Evolutionary conservation across 30 jellyfish, hydroid and myxozoan genomes (phyloP).

Genomic region (Turritopsis dohrnii): DNA sequence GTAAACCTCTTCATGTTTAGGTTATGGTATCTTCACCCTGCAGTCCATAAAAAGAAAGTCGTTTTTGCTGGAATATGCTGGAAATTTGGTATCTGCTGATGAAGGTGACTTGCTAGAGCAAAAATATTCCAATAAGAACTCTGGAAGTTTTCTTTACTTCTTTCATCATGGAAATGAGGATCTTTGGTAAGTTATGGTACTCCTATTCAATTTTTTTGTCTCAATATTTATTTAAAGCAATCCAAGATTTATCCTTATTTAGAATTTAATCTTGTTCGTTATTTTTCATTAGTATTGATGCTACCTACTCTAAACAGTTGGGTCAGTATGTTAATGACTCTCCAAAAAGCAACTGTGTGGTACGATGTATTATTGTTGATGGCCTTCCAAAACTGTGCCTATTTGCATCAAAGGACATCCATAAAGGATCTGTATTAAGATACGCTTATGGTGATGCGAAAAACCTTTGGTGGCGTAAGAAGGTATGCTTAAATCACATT

Average conservation of each 20-base stretch:
- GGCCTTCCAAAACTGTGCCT: background rate
- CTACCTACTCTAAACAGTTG: conserved; percentile 3
- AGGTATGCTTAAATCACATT: background rate
- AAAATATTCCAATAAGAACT: background rate
- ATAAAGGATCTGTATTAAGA: background rate
- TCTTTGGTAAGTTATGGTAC: background rate
- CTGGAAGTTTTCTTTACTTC: background rate
- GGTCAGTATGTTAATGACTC: conserved; percentile 15
- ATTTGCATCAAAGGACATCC: conserved; percentile 12
- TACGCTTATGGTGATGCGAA: conserved; percentile 9
- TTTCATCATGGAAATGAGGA: background rate
- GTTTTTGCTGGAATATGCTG: background rate
- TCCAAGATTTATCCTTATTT: background rate
- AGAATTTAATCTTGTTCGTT: background rate
- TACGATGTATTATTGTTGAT: conserved; percentile 1
- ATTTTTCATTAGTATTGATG: conserved; percentile 3
- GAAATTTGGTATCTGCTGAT: background rate
- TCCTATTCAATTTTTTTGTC: background rate
- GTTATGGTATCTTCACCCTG: background rate
- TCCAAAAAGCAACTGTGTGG: background rate
- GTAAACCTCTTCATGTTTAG: background rate
- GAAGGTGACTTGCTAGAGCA: background rate
- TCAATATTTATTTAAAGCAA: background rate
- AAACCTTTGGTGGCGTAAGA: conserved; percentile 15
- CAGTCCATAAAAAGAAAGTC: background rate